Evolutionary conservation across 2,797 vertebrate genomes (phyloP).

Genomic region (Acestrorhynchus altus): DNA sequence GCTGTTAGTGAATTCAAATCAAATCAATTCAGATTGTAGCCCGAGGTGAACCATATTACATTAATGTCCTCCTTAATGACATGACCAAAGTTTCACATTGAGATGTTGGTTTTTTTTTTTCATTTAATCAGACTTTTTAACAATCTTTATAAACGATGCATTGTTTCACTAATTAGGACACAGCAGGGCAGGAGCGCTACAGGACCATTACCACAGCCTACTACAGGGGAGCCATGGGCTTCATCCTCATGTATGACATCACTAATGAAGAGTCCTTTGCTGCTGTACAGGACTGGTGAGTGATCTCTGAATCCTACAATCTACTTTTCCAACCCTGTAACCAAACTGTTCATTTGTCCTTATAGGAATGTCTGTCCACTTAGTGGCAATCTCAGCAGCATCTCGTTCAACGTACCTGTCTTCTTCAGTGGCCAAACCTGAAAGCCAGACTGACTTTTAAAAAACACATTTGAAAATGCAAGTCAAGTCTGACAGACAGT

Average conservation of each 20-base stretch:
- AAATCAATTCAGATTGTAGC: neutral
- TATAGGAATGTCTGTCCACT: no score
- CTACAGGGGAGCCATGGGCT: constrained; percentile 97
- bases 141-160: neutral
- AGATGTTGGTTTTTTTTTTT: neutral
- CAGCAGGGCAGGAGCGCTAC: constrained; percentile 94
- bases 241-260: constrained; percentile 99
- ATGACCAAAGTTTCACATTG: neutral
- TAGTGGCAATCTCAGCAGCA: no score
- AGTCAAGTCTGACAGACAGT: no score
- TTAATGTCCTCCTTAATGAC: neutral
- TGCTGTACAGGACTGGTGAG: constrained; percentile 94
- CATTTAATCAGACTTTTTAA: neutral
- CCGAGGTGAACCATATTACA: neutral
- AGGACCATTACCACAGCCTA: constrained; percentile 97
- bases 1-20: neutral
- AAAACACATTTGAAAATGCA: no score
- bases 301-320: neutral
- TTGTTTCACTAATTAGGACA: constrained; percentile 79
- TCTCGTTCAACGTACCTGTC: no score
- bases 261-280: constrained; percentile 98
- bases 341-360: no score
- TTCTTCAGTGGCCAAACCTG: no score
- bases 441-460: no score
- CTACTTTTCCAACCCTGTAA: neutral